Conservation (phyloP, 2,113 vertebrate species). For the Pseudolaguvia tuberculata region DNA sequence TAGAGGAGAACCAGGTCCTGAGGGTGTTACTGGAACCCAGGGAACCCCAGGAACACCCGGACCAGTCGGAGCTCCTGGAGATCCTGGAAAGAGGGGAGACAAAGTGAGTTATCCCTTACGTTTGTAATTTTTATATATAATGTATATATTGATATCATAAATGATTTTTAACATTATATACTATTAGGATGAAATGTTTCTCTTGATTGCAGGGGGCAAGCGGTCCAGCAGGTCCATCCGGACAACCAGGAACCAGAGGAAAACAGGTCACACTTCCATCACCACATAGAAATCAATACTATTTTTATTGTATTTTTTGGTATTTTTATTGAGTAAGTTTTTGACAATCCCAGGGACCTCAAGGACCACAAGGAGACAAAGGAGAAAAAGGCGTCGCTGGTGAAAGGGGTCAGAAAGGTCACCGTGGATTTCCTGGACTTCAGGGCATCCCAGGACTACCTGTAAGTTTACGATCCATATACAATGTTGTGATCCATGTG, state of each 20-base stretch:
- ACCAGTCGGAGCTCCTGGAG: slow-evolving; percentile 82
- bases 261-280: slow-evolving; percentile 70
- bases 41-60: slow-evolving; percentile 83
- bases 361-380: slow-evolving; percentile 94
- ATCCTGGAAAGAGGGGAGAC: slow-evolving; percentile 81
- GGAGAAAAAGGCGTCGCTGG: slow-evolving; percentile 82
- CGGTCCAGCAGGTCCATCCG: slow-evolving; percentile 74
- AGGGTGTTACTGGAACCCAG: slow-evolving; percentile 80
- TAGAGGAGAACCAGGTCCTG: slow-evolving; percentile 80
- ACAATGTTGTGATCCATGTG: neutral
- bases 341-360: slow-evolving; percentile 78
- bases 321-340: neutral
- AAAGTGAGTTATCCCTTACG: slow-evolving; percentile 69
- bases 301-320: too few relatives aligned
- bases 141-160: neutral
- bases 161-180: neutral
- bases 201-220: slow-evolving; percentile 73
- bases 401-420: slow-evolving; percentile 93
- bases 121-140: neutral
- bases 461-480: slow-evolving; percentile 67
- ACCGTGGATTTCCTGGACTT: slow-evolving; percentile 92
- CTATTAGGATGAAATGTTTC: slow-evolving; percentile 1
- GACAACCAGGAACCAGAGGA: slow-evolving; percentile 79
- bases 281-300: neutral
- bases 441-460: slow-evolving; percentile 86